These are phyloP conservation scores for Collichthys lucidus DNA, from an alignment of 2,113 vertebrate species.

Conservation along the genomic window DNA sequence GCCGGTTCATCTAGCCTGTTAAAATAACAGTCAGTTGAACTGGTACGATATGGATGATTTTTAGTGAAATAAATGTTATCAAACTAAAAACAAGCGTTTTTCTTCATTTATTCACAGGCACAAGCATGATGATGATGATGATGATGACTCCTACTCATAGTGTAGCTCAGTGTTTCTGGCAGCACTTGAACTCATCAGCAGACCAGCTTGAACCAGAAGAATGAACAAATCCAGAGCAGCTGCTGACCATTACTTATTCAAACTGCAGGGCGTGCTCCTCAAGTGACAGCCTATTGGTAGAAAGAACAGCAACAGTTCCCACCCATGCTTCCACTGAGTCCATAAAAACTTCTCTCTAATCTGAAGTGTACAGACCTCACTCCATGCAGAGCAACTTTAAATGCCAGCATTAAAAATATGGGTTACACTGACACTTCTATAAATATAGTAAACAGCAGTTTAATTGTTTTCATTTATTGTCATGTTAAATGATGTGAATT, in stretches of 20 bases:
- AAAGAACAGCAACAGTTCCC: not conserved
- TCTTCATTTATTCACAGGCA: no score
- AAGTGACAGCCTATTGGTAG: conserved; percentile 17
- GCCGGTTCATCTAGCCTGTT: no score
- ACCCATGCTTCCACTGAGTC: not conserved
- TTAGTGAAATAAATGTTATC: no score
- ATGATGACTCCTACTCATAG: not conserved
- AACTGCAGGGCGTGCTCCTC: conserved; percentile 12
- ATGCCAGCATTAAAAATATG: not conserved
- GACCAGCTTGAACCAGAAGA: conserved; percentile 47
- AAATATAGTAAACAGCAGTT: not conserved
- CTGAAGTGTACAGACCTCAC: not conserved
- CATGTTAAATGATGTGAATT: not conserved
- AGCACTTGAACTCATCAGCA: conserved; percentile 39
- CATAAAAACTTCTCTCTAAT: not conserved
- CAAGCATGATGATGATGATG: no score
- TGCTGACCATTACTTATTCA: conserved; percentile 50
- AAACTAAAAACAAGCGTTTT: no score
- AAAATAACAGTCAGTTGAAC: no score
- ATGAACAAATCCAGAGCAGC: conserved; percentile 57
- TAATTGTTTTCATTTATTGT: not conserved
- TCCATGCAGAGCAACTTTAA: not conserved
- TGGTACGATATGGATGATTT: no score
- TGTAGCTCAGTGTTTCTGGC: not conserved
- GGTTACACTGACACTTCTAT: not conserved